Conservation (phyloP, 2,797 vertebrate species). For the Podarcis siculus region DNA sequence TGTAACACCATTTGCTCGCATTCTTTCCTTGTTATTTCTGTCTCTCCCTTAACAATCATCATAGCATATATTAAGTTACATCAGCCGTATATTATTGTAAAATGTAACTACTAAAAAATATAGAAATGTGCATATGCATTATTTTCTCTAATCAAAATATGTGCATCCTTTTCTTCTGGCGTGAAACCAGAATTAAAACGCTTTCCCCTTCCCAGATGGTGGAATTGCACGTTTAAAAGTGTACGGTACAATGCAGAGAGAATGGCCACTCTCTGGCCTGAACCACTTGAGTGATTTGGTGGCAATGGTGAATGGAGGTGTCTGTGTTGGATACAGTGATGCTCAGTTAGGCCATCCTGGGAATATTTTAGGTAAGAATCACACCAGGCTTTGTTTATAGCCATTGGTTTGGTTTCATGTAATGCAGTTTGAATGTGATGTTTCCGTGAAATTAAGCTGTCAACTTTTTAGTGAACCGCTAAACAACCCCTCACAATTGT, state of each 20-base stretch:
- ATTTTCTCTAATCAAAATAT: not conserved
- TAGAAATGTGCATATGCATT: not conserved
- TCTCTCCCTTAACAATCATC: not conserved
- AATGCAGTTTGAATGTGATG: not conserved
- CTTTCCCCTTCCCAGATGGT: slow-evolving; percentile 78
- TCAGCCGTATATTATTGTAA: not conserved
- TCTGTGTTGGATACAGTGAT: slow-evolving; percentile 86
- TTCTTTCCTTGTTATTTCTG: not conserved
- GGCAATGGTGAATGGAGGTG: slow-evolving; percentile 83
- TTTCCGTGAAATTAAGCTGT: not conserved
- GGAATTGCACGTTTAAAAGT: slow-evolving; percentile 84
- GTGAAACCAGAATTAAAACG: not conserved
- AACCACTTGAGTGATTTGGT: slow-evolving; percentile 80
- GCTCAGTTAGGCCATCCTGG: slow-evolving; percentile 88
- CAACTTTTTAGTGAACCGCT: not conserved
- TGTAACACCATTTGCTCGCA: not conserved
- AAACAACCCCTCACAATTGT: not conserved
- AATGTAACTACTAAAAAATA: not conserved
- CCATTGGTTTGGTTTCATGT: not conserved
- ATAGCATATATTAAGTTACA: not conserved
- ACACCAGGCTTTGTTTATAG: not conserved
- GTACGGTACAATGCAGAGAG: slow-evolving; percentile 83
- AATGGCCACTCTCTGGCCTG: slow-evolving; percentile 76
- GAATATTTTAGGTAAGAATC: slow-evolving; percentile 84
- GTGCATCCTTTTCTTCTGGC: not conserved